Evolutionary conservation across 2,113 vertebrate genomes (phyloP), one percentile per base, ranked within the genome.

Genomic region (Megaceryle maxima): DNA sequence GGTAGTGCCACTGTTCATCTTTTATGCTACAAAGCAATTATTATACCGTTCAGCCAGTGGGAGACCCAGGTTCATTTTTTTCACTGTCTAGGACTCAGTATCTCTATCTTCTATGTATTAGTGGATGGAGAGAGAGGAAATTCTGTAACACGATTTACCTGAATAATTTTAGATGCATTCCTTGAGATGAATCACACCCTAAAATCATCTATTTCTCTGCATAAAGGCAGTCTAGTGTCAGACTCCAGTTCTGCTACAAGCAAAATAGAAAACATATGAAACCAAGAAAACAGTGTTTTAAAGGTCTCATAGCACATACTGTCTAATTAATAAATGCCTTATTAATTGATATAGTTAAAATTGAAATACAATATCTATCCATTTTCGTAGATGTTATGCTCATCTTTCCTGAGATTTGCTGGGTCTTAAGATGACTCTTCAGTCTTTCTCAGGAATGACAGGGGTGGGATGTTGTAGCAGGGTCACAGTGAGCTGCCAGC

Each of bases 81-180:
- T 5, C 68, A 76, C 15, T 33, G n/a, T 67, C 64, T 78, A 41
- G 60, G 35, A 84, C 39, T 88, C 73, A 70, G 3, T 78, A 70
- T 46, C 46, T 87, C 16, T 39, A 43, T 63, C 33, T 56, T 78
- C 51, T 59, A 2, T 43, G 24, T 56, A 70, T 77, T 57, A 80
- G 19, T 37, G 55, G 37, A 74, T 81, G 17, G 57, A 41, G 35
- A 90, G 37, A 95, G 44, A 69, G 11, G 46, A 83, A 90, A 29
- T 70, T 70, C 37, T 74, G 11, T 44, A 70, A 50, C 10, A 10
- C 69, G 68, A 88, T 95, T 92, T 94, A 93, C 62, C 83, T 59
- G 59, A 92, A 92, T 81, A 94, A 86, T 90, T 90, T 93, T 81
- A 88, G 28, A 78, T 86, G 41, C 37, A 70, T 81, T 81, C 55